Conservation (phyloP, 2,797 vertebrate species). For the Falco rusticolus region DNA sequence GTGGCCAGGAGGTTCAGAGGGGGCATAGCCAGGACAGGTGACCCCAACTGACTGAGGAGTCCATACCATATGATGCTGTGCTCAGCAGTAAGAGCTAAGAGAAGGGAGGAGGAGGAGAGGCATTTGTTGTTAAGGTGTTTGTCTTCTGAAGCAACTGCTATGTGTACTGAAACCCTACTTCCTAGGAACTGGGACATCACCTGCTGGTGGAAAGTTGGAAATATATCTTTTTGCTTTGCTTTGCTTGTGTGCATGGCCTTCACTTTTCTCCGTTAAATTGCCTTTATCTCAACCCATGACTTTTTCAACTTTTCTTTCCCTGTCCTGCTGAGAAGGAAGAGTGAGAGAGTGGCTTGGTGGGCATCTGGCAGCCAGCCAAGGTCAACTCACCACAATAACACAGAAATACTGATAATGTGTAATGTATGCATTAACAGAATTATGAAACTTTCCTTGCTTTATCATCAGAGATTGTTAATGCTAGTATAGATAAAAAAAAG, state of each 20-base stretch:
- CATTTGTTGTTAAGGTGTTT: background rate
- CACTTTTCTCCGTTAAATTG: background rate
- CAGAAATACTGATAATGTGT: background rate
- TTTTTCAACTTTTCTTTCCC: background rate
- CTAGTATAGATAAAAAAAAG: background rate
- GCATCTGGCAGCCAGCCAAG: background rate
- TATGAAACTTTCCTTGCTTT: background rate
- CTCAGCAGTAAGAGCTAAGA: background rate
- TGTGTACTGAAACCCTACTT: fast-evolving
- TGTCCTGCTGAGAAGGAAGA: background rate
- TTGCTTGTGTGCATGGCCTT: background rate
- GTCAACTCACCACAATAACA: background rate
- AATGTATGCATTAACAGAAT: background rate
- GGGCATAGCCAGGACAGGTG: background rate
- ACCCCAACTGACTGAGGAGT: background rate
- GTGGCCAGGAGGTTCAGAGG: background rate
- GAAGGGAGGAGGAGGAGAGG: background rate
- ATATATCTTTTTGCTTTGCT: background rate
- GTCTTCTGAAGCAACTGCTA: background rate
- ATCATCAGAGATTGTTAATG: background rate
- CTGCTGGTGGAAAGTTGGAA: background rate
- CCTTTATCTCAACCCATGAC: background rate
- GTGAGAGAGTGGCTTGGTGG: fast-evolving
- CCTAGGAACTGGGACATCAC: background rate
- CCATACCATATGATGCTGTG: background rate